Evolutionary conservation across 2,888 invertebrate genomes (phyloP).

Genomic region (Lucinisca nassula): DNA sequence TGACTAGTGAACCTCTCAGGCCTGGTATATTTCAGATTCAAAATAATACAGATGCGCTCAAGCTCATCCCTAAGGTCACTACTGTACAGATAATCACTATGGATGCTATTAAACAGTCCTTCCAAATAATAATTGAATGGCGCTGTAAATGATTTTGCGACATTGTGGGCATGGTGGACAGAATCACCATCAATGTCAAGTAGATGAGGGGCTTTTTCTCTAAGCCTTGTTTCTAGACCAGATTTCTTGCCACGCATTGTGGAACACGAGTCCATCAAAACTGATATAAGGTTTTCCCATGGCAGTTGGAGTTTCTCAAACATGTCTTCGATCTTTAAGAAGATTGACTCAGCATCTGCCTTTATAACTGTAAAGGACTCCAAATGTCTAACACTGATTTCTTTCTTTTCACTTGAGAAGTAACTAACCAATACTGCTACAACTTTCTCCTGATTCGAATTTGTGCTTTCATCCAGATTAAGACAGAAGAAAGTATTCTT

Average conservation of each 20-base stretch:
- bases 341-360: constrained; percentile 47
- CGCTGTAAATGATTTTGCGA: constrained; percentile 66
- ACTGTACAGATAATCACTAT: constrained; percentile 15
- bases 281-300: constrained; percentile 70
- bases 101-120: constrained; percentile 20
- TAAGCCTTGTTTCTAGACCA: constrained; percentile 68
- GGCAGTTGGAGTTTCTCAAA: constrained; percentile 63
- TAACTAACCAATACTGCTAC: constrained; percentile 53
- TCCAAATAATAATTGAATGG: constrained; percentile 66
- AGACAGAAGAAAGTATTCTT: constrained; percentile 23
- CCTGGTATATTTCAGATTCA: constrained; percentile 54
- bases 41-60: constrained; percentile 60
- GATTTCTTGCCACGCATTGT: constrained; percentile 70
- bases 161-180: constrained; percentile 73
- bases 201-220: constrained; percentile 68
- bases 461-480: constrained; percentile 53
- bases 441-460: constrained; percentile 43
- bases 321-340: constrained; percentile 32
- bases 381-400: constrained; percentile 57
- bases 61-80: constrained; percentile 67
- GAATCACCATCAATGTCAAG: constrained; percentile 75
- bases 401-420: constrained; percentile 23
- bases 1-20: constrained; percentile 57
- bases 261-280: constrained; percentile 71
- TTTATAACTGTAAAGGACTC: constrained; percentile 40